Evolutionary conservation across 2,797 vertebrate genomes (phyloP), one percentile per base, ranked within the genome.

Genomic region (Buphagus erythrorhynchus): DNA sequence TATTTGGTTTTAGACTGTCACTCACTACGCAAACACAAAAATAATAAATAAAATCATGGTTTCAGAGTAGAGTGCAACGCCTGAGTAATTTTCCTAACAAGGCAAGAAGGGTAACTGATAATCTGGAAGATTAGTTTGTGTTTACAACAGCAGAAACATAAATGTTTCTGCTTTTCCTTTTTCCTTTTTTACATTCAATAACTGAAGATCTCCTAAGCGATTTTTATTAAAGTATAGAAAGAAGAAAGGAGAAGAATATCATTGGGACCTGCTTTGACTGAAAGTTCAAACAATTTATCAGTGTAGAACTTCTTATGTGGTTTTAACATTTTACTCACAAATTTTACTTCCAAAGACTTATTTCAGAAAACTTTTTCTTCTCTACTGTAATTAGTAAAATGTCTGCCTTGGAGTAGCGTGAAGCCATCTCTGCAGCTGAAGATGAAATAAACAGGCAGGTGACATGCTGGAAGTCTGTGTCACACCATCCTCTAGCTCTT

Each of bases 121-220:
- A 69, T 1, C 2, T 42, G 5, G 24, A 78, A 81, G 33, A 52
- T 18, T 2, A 9, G 19, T 48, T 78, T 66, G 22, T 12, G 3
- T 66, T 86, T 69, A 55, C 10, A 81, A 29, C 6, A 62, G 21
- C 48, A 86, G 26, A 61, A 73, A 74, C 10, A 46, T 3, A 49
- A 62, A 38, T 1, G 5, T 35, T 82, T 31, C 43, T 78, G 46
- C 20, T 68, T 49, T 43, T 48, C 51, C 45, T 31, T 12, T 20
- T 52, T 33, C 62, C 10, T 1, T 63, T 52, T 54, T 26, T 57
- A 74, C 3, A 20, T 10, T 46, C 65, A 38, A 13, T 35, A 79
- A 57, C 13, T 0, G 0, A 61, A 54, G 11, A 76, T 36, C 14
- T 73, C 52, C 22, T 28, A 59, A 67, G n/a, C 0, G 0, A 33